Percentiles rank a stretch among this genome's conserved stretches.
Conservation (phyloP, 2,888 invertebrate genomes). For the Athripsodes cinereus region DNA sequence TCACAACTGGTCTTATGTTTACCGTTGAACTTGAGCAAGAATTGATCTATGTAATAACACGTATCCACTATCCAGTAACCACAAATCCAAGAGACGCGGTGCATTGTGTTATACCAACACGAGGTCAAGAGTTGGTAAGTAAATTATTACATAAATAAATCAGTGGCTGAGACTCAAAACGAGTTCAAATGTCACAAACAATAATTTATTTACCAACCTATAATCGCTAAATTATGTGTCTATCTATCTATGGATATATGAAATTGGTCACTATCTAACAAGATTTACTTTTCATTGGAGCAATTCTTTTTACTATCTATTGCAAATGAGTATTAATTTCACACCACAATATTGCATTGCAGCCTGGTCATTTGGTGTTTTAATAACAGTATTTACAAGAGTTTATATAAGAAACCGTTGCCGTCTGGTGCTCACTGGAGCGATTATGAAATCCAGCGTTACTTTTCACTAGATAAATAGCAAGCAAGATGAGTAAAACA, state of each 20-base stretch:
- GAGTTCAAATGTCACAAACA: background rate
- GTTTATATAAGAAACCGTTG: background rate
- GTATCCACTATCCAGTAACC: background rate
- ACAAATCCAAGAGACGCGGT: background rate
- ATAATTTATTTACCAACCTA: too few species aligned
- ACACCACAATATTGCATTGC: too few species aligned
- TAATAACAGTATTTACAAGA: background rate
- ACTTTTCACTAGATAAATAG: background rate
- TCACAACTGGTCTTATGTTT: background rate
- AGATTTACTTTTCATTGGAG: too few species aligned
- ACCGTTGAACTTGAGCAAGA: background rate
- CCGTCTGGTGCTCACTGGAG: background rate
- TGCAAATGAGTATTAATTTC: too few species aligned
- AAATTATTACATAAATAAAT: background rate
- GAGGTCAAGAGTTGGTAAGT: background rate
- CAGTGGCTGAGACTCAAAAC: background rate
- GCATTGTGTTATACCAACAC: background rate
- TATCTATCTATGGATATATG: too few species aligned
- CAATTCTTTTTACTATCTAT: too few species aligned
- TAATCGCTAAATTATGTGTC: too few species aligned
- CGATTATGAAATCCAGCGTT: constrained; percentile 1
- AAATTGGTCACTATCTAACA: too few species aligned
- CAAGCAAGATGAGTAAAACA: background rate
- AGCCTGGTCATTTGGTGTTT: background rate
- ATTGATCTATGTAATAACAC: background rate